Evolutionary conservation across 2,113 vertebrate genomes (phyloP).

Genomic region (Delphinus delphis): DNA sequence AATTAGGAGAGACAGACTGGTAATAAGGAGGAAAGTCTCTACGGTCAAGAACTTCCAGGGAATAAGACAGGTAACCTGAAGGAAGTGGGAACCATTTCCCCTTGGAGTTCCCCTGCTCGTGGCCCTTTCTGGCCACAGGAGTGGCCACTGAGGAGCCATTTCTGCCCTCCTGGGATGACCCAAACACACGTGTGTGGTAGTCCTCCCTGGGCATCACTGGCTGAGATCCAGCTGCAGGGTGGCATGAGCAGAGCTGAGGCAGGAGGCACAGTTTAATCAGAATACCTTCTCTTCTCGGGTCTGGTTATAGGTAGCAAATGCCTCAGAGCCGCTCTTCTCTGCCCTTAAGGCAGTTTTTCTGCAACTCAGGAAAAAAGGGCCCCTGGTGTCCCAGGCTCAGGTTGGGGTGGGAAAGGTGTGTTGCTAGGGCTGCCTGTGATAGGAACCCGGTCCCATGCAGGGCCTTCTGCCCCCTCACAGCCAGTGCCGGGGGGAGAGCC

Average conservation of each 20-base stretch:
- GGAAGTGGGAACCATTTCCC: neutral
- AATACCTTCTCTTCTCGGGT: neutral
- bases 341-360: neutral
- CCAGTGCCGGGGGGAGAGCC: neutral
- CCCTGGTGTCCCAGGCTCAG: neutral
- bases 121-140: neutral
- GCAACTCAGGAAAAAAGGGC: neutral
- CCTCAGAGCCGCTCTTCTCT: constrained; percentile 2
- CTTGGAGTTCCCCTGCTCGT: neutral
- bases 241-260: neutral
- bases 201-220: neutral
- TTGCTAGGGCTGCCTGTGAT: neutral
- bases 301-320: neutral
- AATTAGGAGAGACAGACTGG: neutral
- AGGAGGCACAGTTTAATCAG: neutral
- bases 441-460: too few relatives aligned
- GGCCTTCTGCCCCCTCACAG: neutral
- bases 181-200: too few relatives aligned
- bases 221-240: neutral
- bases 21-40: neutral
- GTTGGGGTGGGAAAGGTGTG: neutral
- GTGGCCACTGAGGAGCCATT: neutral
- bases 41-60: neutral
- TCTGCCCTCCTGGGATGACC: neutral
- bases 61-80: neutral